Percentiles rank a stretch among this genome's conserved stretches.
Conservation (phyloP, 2,113 vertebrate genomes). For the Megalops atlanticus region DNA sequence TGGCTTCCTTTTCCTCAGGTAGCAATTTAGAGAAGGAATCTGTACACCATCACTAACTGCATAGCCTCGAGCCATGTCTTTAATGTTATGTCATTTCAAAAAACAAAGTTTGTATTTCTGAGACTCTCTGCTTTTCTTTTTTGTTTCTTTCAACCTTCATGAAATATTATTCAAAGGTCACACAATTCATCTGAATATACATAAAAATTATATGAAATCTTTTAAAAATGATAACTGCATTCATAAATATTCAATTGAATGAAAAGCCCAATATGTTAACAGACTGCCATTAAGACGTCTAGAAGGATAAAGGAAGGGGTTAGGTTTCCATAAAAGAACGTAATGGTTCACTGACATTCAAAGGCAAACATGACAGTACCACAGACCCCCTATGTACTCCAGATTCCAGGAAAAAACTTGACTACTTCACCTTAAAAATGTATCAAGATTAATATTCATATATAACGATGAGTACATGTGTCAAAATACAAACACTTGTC, state of each 20-base stretch:
- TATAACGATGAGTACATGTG: not conserved
- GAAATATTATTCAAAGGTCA: not conserved
- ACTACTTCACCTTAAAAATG: no score
- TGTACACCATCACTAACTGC: constrained; percentile 57
- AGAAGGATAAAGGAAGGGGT: not conserved
- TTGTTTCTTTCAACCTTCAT: not conserved
- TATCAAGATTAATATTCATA: not conserved
- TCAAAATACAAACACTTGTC: not conserved
- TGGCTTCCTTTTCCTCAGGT: constrained; percentile 59
- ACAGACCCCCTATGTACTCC: not conserved
- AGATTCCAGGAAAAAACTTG: not conserved
- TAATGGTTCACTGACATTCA: constrained; percentile 5
- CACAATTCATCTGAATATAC: not conserved
- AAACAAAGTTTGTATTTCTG: not conserved
- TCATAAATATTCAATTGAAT: not conserved
- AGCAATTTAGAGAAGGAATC: constrained; percentile 67
- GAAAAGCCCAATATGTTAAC: no score
- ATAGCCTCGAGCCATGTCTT: constrained; percentile 47
- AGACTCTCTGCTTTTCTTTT: not conserved
- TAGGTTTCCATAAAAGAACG: constrained; percentile 14
- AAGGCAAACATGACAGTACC: no score
- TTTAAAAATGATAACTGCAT: not conserved
- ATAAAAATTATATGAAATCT: not conserved
- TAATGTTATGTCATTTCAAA: constrained; percentile 17
- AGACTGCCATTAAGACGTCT: not conserved